Evolutionary conservation across 2,113 vertebrate species (phyloP), one percentile per base, ranked within the genome.

Genomic region (Tyrannus savana): DNA sequence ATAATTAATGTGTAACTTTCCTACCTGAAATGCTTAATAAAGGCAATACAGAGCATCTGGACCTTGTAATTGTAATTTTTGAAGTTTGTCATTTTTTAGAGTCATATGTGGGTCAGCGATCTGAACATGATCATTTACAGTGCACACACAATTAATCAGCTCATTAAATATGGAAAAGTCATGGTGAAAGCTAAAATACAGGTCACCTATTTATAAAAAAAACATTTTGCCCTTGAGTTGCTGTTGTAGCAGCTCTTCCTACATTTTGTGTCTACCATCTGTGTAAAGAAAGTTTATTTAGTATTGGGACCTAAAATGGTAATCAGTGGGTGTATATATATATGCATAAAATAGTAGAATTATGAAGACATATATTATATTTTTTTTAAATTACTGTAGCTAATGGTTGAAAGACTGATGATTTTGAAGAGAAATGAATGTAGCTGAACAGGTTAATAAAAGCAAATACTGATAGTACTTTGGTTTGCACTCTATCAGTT

Each of bases 91-190:
- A 72, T 84, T 53, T 95, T 96, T 95, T 93, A 64, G 71, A 96
- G 56, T 78, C 72, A 27, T 73, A 75, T 76, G 56, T 94, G 86
- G 89, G 66, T 95, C 91, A 96, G 76, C 91, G 33, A 16, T 86
- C 46, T 75, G 90, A 89, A 87, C 62, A 59, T 0, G 5, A 91
- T 62, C 55, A 9, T 97, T 97, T 91, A 55, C 39, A 67, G 41
- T 71, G 46, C 24, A 74, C 68, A 93, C 33, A 90, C 41, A 97
- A 89, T 95, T 94, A 95, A 96, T 97, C 78, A 89, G 67, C 69
- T 93, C 69, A 97, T 97, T 98, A 96, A 96, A 96, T 95, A 95
- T 91, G 77, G 52, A 95, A 90, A 95, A 95, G 55, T 89, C 62
- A 85, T 46, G 42, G 58, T 78, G 31, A 59, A 92, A 91, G 46